Base-by-base conservation (phyloP, 2,797 vertebrate genomes). In the Vultur gryphus region DNA sequence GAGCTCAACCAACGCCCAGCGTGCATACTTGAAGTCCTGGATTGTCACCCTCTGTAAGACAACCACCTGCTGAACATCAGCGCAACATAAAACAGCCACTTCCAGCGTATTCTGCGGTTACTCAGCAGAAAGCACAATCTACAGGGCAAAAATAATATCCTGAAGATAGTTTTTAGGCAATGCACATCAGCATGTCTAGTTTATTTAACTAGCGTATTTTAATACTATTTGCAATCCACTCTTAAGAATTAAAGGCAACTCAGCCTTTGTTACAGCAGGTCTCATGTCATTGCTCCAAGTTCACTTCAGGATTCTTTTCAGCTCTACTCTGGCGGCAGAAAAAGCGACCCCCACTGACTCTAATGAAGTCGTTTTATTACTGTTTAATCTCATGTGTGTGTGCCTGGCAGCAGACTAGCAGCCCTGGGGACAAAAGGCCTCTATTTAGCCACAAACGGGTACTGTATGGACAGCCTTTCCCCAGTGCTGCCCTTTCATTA, bases 371-470 rank as follows among this genome's bases (percentile, higher is more conserved):
- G 58, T 59, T 66, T 73, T 39, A 59, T 70, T 64, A 23, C 39
- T 59, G 80, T 58, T 78, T 46, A 58, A 84, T 59, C 61, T 55
- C 7, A 0, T 6, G 64, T 48, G 84, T 66, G 58, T 37, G 48
- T 10, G 65, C 24, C 81, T 73, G 66, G 86, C 90, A 83, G 73
- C 59, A 48, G 33, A 33, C 25, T 43, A 19, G 55, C 49, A 59
- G 71, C 61, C 72, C 85, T 20, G 64, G 78, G 61, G 64, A 84
- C 86, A 80, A 76, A 83, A 71, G 46, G 80, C 49, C 51, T 77
- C 70, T 77, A 9, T 77, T 48, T 23, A 78, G 62, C 62, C 82
- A 48, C 67, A 61, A 14, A 33, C 1, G 12, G 81, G 35, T 25
- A 16, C 44, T 49, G 71, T 21, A 13, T 0, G 6, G 81, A 17